Evolutionary conservation across 2,888 invertebrate genomes (phyloP), one percentile per base, ranked within the genome.

Genomic region (Archips crataeganus): DNA sequence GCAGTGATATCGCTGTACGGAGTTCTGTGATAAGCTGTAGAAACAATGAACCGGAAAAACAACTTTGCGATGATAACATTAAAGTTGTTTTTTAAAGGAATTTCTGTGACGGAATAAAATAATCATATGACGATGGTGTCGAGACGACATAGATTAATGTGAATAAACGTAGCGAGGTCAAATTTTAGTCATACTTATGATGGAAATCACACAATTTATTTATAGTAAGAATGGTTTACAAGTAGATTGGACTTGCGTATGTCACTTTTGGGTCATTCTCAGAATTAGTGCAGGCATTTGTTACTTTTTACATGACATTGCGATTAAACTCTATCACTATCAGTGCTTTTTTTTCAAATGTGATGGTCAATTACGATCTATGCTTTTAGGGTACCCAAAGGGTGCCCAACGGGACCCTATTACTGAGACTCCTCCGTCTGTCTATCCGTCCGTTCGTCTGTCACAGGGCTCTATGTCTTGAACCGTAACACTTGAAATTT

Each of bases 61-160:
- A 57, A 57, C 57, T 32, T 57, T 57, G 11, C 9, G 0, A 9
- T 10, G 32, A 11, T 57, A 11, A 32, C 8, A 9, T 10, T 57
- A 57, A 57, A 32, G 57, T 32, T 32, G 57, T 57, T 57, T 57
- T 57, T 4, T 15, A 6, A 32, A 32, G 9, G 32, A 23, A 32
- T 57, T 57, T 8, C 32, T 57, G 57, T 32, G 9, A 11, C 3
- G 51, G 11, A 32, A 32, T 11, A 9, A 57, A 57, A 57, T 32
- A 57, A 32, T 32, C 11, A 11, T 57, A 10, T 57, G 32, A 57
- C 57, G 57, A 57, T 57, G 57, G 57, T 32, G 57, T 57, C 57
- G 32, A 54, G 54, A 54, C 59, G 34, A 47, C 10, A 36, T 61
- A 68, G 34, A 49, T 49, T 15, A 54, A 23, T 9, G 8, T 54